phyloP scores from a whole-genome alignment of 2,797 vertebrate species.

The Dermochelys coriacea region DNA sequence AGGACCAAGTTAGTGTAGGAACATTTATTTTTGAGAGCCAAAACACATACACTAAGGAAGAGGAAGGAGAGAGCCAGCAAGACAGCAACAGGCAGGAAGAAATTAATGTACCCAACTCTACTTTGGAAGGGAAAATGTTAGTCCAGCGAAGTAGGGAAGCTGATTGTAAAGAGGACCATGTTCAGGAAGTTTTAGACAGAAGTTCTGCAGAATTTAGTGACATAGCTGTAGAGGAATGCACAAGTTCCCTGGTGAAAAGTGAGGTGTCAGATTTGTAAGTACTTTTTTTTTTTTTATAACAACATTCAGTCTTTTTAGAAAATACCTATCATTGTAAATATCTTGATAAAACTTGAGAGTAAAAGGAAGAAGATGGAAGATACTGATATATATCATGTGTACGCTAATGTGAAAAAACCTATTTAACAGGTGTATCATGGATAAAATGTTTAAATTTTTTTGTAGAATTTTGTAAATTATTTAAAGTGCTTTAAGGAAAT shows the following conservation, averaged over 20 bases:
- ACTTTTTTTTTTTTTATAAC: background rate
- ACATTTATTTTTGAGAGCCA: slow-evolving; percentile 29
- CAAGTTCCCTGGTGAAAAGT: slow-evolving; percentile 24
- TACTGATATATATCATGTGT: background rate
- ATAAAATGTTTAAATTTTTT: slow-evolving; percentile 54
- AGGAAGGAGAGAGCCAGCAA: slow-evolving; percentile 34
- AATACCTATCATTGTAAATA: background rate
- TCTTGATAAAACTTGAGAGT: slow-evolving; percentile 34
- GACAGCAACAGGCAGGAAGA: slow-evolving; percentile 14
- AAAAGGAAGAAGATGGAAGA: background rate
- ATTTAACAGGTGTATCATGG: slow-evolving; percentile 59
- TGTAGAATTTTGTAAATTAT: slow-evolving; percentile 81
- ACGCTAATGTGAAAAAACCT: slow-evolving; percentile 54
- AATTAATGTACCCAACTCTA: background rate
- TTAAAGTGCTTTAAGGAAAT: slow-evolving; percentile 76
- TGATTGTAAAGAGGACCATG: background rate
- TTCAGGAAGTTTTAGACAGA: slow-evolving; percentile 65
- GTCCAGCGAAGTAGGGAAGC: slow-evolving; percentile 5
- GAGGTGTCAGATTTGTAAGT: slow-evolving; percentile 68
- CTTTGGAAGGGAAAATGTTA: background rate
- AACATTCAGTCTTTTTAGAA: background rate
- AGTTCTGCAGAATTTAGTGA: slow-evolving; percentile 67
- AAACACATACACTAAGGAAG: background rate
- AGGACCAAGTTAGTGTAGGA: background rate
- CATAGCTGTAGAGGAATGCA: slow-evolving; percentile 37